A percentile compares a stretch with the other conserved stretches of the same genome.
Evolutionary conservation across 64 coral and sea anemone genomes (phyloP).

Genomic region (Astreopora myriophthalma): DNA sequence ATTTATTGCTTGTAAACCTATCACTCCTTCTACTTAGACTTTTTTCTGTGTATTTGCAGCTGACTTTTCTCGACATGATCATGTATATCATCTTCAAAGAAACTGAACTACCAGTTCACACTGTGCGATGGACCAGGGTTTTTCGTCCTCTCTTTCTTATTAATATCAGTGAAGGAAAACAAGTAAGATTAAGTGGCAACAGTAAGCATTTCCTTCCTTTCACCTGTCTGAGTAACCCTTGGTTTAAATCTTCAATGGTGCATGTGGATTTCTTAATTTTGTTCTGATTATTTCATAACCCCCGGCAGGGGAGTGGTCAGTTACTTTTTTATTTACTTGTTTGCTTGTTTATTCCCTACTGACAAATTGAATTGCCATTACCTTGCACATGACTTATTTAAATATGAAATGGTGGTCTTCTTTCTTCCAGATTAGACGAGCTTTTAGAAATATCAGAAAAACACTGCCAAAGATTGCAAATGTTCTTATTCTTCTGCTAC

Average conservation of each 20-base stretch:
- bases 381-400: no score
- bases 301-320: no score
- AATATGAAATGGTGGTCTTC: not conserved
- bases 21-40: not conserved
- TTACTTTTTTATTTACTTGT: no score
- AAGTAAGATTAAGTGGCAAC: slow-evolving; percentile 19
- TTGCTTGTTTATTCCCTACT: no score
- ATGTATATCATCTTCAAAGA: slow-evolving; percentile 91
- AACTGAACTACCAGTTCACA: slow-evolving; percentile 39
- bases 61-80: slow-evolving; percentile 92
- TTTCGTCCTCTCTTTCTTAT: slow-evolving; percentile 75
- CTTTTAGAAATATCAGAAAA: slow-evolving; percentile 93
- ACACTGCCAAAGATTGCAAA: slow-evolving; percentile 94
- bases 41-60: slow-evolving; percentile 27
- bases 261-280: no score
- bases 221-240: no score
- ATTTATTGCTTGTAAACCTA: not conserved
- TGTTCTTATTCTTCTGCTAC: slow-evolving; percentile 80
- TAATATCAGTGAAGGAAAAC: slow-evolving; percentile 93
- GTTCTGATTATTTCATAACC: no score
- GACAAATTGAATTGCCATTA: no score
- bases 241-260: no score
- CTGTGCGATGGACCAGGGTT: slow-evolving; percentile 79
- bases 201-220: not conserved
- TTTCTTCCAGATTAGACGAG: slow-evolving; percentile 75